Percentiles rank a stretch among this genome's conserved stretches.
Evolutionary conservation across 2,888 invertebrate species (phyloP).

Genomic region (Drosophila trichaetosa): DNA sequence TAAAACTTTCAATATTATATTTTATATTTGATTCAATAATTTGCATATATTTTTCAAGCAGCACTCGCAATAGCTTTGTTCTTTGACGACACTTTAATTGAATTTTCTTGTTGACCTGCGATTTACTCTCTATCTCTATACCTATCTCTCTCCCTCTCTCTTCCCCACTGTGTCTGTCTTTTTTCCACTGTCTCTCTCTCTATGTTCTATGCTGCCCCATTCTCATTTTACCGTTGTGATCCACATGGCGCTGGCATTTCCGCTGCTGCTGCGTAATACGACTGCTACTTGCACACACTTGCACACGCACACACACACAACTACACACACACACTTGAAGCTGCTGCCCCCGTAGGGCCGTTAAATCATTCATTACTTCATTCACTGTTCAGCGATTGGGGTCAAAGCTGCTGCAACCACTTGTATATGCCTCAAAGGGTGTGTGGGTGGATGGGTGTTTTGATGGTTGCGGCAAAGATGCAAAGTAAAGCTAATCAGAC

Average conservation of each 20-base stretch:
- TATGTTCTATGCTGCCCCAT: conserved; percentile 2
- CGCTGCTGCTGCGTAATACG: conserved; percentile 52
- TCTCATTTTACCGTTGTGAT: conserved; percentile 57
- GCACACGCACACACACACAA: neutral
- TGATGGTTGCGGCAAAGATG: conserved; percentile 36
- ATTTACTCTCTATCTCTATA: conserved; percentile 2
- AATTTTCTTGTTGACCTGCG: conserved; percentile 53
- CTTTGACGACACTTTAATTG: conserved; percentile 40
- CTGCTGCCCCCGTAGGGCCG: conserved; percentile 6
- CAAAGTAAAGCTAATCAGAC: conserved; percentile 15
- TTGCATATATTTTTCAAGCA: neutral
- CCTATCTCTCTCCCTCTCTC: neutral
- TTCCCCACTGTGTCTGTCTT: neutral
- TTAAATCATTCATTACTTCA: conserved; percentile 57
- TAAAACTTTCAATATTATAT: neutral
- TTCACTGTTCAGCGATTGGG: conserved; percentile 44
- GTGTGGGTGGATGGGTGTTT: conserved; percentile 25
- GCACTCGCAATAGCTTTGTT: conserved; percentile 21
- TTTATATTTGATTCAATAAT: neutral
- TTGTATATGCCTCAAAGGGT: conserved; percentile 20
- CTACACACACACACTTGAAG: neutral
- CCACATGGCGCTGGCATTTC: conserved; percentile 63
- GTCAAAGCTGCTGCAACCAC: conserved; percentile 56
- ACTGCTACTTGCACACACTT: neutral
- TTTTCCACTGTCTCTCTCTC: neutral